These are phyloP conservation scores for Phalangium opilio DNA, from an alignment of 2,888 invertebrate species.

Conservation along the genomic window DNA sequence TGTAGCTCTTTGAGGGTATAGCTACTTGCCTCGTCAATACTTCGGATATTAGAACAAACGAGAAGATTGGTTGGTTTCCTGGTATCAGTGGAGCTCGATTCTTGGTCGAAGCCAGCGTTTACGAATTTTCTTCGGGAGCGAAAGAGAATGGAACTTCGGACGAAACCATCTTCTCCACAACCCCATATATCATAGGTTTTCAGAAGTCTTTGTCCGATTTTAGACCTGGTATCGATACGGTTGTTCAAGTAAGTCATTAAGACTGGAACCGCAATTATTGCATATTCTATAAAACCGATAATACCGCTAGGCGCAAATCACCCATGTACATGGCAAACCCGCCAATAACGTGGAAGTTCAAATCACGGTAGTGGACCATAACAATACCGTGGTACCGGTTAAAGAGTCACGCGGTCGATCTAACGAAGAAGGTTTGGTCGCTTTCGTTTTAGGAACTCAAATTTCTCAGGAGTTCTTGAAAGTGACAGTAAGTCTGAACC, in stretches of 20 bases:
- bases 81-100: slow-evolving; percentile 4
- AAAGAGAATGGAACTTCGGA: slow-evolving; percentile 11
- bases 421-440: slow-evolving; percentile 11
- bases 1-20: slow-evolving; percentile 5
- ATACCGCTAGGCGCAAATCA: slow-evolving; percentile 9
- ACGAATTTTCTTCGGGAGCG: slow-evolving; percentile 15
- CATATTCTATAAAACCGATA: too few relatives aligned
- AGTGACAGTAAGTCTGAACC: slow-evolving; percentile 8
- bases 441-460: slow-evolving; percentile 8
- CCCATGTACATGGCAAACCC: slow-evolving; percentile 9
- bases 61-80: slow-evolving; percentile 14
- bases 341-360: slow-evolving; percentile 6
- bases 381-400: not conserved
- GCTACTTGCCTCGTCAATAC: not conserved
- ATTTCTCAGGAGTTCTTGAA: slow-evolving; percentile 4
- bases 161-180: slow-evolving; percentile 8
- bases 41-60: slow-evolving; percentile 4
- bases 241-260: slow-evolving; percentile 11
- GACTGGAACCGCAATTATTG: too few relatives aligned
- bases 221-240: slow-evolving; percentile 13
- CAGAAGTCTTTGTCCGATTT: slow-evolving; percentile 11
- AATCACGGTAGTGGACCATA: slow-evolving; percentile 8
- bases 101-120: slow-evolving; percentile 17
- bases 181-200: slow-evolving; percentile 14
- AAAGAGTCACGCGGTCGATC: not conserved